These are phyloP conservation scores for Trinorchestia longiramus DNA, from an alignment of 1,140 invertebrate species.

Conservation along the genomic window DNA sequence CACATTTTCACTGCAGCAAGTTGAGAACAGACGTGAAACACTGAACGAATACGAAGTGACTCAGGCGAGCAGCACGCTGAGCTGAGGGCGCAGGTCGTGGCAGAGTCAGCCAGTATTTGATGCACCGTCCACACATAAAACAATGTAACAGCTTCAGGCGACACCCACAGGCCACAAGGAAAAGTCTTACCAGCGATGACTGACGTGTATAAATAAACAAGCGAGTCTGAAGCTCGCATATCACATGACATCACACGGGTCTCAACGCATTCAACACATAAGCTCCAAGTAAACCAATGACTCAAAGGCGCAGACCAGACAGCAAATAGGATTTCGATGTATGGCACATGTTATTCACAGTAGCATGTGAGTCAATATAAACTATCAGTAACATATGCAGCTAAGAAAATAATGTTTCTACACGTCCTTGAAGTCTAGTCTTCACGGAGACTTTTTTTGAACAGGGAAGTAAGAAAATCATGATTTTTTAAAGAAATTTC, in stretches of 20 bases:
- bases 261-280: background rate
- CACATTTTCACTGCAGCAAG: background rate
- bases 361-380: background rate
- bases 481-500: background rate
- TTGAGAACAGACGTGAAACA: background rate
- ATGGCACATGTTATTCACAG: background rate
- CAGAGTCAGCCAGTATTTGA: background rate
- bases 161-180: background rate
- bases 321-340: background rate
- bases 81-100: background rate
- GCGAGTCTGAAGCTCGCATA: background rate
- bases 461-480: background rate
- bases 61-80: background rate
- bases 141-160: constrained; percentile 8
- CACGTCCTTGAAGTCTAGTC: background rate
- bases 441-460: background rate
- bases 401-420: background rate
- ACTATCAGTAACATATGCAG: background rate
- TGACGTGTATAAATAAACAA: constrained; percentile 16
- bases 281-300: background rate
- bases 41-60: background rate
- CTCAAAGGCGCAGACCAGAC: background rate
- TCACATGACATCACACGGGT: constrained; percentile 20
- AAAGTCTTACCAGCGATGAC: background rate
- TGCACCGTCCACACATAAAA: background rate